Evolutionary conservation across 2,797 vertebrate species (phyloP).

Genomic region (Trematomus bernacchii): DNA sequence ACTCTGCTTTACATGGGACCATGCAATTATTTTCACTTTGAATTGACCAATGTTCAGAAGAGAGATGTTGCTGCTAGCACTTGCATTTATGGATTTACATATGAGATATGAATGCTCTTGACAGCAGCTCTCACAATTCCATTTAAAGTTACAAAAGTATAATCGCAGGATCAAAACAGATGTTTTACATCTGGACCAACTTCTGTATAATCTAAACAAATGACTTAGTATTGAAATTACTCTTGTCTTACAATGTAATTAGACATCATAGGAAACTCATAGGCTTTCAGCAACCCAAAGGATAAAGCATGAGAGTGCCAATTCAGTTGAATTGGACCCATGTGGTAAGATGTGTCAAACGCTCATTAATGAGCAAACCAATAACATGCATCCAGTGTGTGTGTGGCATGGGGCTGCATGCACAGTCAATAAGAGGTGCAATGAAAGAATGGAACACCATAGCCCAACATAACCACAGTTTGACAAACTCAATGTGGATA

Average conservation of each 20-base stretch:
- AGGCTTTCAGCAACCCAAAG: conserved; percentile 71
- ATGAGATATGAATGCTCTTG: conserved; percentile 50
- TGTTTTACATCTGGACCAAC: conserved; percentile 77
- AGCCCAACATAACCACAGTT: not conserved
- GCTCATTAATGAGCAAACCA: conserved; percentile 47
- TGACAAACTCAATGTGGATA: not conserved
- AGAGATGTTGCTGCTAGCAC: conserved; percentile 8
- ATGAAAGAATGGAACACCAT: conserved; percentile 8
- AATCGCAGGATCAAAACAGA: conserved; percentile 67
- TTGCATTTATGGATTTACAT: conserved; percentile 52
- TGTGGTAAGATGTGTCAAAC: conserved; percentile 56
- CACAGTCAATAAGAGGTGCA: conserved; percentile 41
- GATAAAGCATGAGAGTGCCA: conserved; percentile 60
- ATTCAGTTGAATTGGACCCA: conserved; percentile 71
- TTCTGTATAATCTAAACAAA: conserved; percentile 77
- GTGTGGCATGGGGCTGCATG: conserved; percentile 44
- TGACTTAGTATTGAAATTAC: conserved; percentile 78
- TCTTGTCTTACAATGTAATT: conserved; percentile 72
- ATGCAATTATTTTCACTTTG: conserved; percentile 63
- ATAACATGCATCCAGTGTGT: conserved; percentile 39
- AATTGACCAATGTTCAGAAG: conserved; percentile 54
- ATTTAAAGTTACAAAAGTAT: conserved; percentile 64
- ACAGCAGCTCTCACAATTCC: conserved; percentile 67
- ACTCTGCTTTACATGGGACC: conserved; percentile 65
- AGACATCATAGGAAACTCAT: conserved; percentile 73